Evolutionary conservation across 35 echinoderm and acorn worm species (phyloP).

Genomic region (Amphiura filiformis): DNA sequence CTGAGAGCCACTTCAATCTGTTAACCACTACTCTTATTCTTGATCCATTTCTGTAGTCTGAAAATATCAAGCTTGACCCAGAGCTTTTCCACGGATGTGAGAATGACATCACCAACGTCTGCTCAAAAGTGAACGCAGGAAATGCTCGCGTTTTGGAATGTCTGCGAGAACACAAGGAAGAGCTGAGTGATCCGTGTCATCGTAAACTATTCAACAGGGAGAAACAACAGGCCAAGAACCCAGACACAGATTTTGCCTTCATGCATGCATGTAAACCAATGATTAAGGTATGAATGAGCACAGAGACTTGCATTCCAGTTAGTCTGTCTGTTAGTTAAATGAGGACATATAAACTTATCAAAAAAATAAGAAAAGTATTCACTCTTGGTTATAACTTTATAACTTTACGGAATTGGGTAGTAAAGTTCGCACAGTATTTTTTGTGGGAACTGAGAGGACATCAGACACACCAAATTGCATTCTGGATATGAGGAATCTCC

Average conservation of each 20-base stretch:
- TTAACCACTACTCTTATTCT: background rate
- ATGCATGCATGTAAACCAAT: slow-evolving; percentile 81
- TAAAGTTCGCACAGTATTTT: no score
- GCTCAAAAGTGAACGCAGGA: slow-evolving; percentile 23
- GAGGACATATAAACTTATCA: no score
- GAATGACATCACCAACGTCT: slow-evolving; percentile 22
- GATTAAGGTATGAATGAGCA: slow-evolving; percentile 62
- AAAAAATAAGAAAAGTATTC: no score
- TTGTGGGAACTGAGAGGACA: no score
- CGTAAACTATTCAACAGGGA: slow-evolving; percentile 76
- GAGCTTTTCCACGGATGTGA: slow-evolving; percentile 53
- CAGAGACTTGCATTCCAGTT: no score
- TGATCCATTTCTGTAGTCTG: slow-evolving; percentile 42
- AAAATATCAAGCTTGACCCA: slow-evolving; percentile 78
- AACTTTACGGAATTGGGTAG: no score
- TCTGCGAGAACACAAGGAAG: slow-evolving; percentile 55
- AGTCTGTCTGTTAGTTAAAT: no score
- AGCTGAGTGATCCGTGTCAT: slow-evolving; percentile 56
- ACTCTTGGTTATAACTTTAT: no score
- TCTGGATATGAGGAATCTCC: no score
- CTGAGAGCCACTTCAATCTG: no score
- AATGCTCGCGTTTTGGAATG: slow-evolving; percentile 66
- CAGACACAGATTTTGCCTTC: slow-evolving; percentile 74
- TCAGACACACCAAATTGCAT: no score
- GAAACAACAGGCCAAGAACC: slow-evolving; percentile 59